phyloP scores from a whole-genome alignment of 2,797 vertebrate genomes.

The Synanceia verrucosa region DNA sequence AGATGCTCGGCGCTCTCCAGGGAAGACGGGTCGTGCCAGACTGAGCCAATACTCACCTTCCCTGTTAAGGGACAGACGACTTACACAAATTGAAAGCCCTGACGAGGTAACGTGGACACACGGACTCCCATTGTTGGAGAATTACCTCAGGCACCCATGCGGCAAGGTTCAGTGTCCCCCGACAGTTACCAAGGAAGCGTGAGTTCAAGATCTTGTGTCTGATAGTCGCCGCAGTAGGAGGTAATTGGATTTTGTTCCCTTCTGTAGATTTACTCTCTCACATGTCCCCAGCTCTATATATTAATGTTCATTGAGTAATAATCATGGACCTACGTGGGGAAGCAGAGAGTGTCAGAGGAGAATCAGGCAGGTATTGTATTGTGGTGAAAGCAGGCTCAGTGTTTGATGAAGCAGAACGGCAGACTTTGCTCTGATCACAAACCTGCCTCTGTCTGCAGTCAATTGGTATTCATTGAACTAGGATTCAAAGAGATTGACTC shows the following conservation, averaged over 20 bases:
- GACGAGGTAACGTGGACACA: conserved; percentile 49
- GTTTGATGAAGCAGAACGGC: conserved; percentile 44
- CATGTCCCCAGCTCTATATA: conserved; percentile 48
- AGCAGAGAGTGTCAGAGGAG: conserved; percentile 3
- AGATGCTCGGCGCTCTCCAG: conserved; percentile 38
- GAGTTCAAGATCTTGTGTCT: conserved; percentile 59
- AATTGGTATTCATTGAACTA: conserved; percentile 43
- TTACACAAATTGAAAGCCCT: conserved; percentile 69
- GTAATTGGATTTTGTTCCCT: conserved; percentile 78
- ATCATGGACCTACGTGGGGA: conserved; percentile 48
- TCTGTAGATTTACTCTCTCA: conserved; percentile 56
- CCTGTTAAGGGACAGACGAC: conserved; percentile 65
- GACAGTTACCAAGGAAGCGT: conserved; percentile 63
- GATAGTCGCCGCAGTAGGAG: conserved; percentile 47
- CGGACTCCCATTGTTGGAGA: conserved; percentile 51
- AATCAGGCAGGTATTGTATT: conserved; percentile 31
- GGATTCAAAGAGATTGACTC: conserved; percentile 26
- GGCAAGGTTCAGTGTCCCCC: conserved; percentile 55
- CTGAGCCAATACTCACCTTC: conserved; percentile 48
- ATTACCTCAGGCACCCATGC: conserved; percentile 54
- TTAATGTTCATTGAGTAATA: conserved; percentile 69
- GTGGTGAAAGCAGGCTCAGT: conserved; percentile 16
- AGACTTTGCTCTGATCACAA: conserved; percentile 23
- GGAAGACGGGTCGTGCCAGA: conserved; percentile 41
- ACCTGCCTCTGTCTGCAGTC: conserved; percentile 13